Evolutionary conservation across 1,140 invertebrate genomes (phyloP), one percentile per base, ranked within the genome.

Genomic region (Diorhabda carinulata): DNA sequence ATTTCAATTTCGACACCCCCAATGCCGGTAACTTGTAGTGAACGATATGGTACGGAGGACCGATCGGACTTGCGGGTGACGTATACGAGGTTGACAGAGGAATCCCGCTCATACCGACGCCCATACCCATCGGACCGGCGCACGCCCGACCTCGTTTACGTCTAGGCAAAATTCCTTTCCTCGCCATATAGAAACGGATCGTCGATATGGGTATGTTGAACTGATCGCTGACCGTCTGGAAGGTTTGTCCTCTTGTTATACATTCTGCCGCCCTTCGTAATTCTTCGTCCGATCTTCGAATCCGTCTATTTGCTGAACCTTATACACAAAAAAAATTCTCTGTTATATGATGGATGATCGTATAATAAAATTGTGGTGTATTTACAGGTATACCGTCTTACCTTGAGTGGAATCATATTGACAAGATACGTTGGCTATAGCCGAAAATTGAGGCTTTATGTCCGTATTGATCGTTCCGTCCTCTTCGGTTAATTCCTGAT

Each of bases 201-300:
- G 91, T 92, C n/a, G 90, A 92, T 70, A 92, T 92, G 61, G 91
- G 91, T 81, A 92, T 93, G 76, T 91, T 91, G 78, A 91, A 93
- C 83, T 91, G 90, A 77, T 92, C 90, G 52, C 90, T 92, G 52
- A 91, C 91, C 5, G 89, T 91, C 81, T 92, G 91, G 84, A 92
- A 92, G 74, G 91, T 92, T 83, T 90, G 90, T 8, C 91, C 91
- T 40, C 89, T 86, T 7, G 89, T 89, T 44, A 92, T 90, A 80
- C 90, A 90, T 77, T 93, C 91, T 2, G 91, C 91, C 3, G 91
- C 91, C 77, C 90, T 87, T 3, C 89, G 87, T 41, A 93, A 77
- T 75, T 91, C 88, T 45, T 89, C 89, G 79, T 93, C 91, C 9
- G 90, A 89, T 64, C 89, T 83, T 7, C 89, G 82, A 64, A 90